Conservation (phyloP, 2,797 vertebrate species). For the Babyrousa celebensis region DNA sequence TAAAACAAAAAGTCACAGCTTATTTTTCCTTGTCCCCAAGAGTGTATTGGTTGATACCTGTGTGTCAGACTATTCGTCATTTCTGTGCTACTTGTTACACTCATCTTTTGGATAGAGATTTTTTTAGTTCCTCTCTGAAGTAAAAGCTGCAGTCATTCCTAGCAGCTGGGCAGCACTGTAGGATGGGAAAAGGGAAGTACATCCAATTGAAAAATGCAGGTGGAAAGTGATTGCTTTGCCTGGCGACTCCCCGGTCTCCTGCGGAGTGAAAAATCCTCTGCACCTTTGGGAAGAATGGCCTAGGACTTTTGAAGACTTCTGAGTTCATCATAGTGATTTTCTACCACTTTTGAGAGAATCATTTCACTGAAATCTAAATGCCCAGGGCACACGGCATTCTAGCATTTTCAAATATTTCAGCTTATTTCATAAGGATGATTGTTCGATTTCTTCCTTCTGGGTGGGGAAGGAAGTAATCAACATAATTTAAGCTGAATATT, state of each 20-base stretch:
- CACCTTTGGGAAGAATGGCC: not conserved
- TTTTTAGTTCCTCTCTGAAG: not conserved
- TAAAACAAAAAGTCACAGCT: not conserved
- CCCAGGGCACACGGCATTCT: not conserved
- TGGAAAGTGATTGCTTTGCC: conserved; percentile 60
- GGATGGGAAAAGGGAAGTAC: not conserved
- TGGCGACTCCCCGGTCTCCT: conserved; percentile 32
- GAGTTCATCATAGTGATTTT: conserved; percentile 46
- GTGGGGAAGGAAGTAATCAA: not conserved
- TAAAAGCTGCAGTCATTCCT: not conserved
- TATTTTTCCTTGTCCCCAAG: not conserved
- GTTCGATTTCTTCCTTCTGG: conserved; percentile 7
- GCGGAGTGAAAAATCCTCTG: conserved; percentile 50
- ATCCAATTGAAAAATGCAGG: conserved; percentile 58
- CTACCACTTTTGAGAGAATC: not conserved
- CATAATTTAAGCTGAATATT: conserved; percentile 26
- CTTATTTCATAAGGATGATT: not conserved
- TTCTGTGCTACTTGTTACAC: not conserved
- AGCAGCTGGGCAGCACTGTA: not conserved
- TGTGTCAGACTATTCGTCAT: not conserved
- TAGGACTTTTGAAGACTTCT: conserved; percentile 65
- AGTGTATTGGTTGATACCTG: not conserved
- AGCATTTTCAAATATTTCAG: conserved; percentile 63
- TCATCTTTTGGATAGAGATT: not conserved
- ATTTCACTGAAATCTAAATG: conserved; percentile 66